phyloP scores from a whole-genome alignment of 2,113 vertebrate genomes.

The Tursiops truncatus region DNA sequence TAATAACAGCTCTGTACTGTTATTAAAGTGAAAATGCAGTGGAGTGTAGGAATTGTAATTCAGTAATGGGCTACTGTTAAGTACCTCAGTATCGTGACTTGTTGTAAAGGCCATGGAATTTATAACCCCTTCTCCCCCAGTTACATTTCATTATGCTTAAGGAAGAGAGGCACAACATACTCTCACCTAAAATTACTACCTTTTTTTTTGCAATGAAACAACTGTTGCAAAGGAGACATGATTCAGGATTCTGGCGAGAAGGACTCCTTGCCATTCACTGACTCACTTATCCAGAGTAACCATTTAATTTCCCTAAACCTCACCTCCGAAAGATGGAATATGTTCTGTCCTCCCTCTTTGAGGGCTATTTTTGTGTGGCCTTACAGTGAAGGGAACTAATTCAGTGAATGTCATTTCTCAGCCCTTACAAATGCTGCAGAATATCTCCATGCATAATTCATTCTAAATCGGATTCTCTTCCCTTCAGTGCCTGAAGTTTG shows the following conservation, averaged over 20 bases:
- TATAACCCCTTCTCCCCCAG: background rate
- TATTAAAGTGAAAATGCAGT: background rate
- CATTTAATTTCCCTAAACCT: background rate
- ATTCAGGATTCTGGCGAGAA: background rate
- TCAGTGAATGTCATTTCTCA: background rate
- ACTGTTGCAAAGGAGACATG: background rate
- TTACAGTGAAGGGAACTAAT: background rate
- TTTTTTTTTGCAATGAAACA: background rate
- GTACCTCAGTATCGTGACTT: background rate
- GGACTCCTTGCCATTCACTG: background rate
- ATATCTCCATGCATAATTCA: background rate
- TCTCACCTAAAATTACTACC: background rate
- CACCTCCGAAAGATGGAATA: background rate
- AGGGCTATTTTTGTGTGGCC: background rate
- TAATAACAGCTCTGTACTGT: background rate
- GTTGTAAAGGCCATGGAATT: background rate
- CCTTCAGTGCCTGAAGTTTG: background rate
- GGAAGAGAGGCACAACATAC: background rate
- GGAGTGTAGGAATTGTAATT: background rate
- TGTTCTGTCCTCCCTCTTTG: background rate
- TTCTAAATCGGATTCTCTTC: background rate
- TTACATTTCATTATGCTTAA: background rate
- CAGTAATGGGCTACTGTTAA: background rate
- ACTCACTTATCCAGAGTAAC: background rate
- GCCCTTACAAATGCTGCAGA: background rate